Conservation (phyloP, 2,797 vertebrate genomes). For the Cynodonichthys magdalenae region DNA sequence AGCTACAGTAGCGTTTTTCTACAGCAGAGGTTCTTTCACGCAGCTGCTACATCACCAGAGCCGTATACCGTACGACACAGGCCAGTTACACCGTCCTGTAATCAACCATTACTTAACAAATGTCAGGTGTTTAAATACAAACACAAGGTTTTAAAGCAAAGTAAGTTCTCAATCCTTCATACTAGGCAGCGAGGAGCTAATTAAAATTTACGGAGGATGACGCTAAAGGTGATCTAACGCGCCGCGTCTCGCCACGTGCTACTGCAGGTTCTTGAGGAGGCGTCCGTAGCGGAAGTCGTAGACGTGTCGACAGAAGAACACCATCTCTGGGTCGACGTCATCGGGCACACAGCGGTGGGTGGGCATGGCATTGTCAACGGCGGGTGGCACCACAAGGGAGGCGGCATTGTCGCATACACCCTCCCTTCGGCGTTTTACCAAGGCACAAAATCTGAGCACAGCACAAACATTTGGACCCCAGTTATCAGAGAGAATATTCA, state of each 20-base stretch:
- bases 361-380: constrained; percentile 88
- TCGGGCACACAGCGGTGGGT: constrained; percentile 94
- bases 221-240: constrained; percentile 21
- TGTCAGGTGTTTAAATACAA: constrained; percentile 31
- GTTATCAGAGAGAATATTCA: not conserved
- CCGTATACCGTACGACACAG: constrained; percentile 36
- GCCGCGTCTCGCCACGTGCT: constrained; percentile 59
- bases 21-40: constrained; percentile 68
- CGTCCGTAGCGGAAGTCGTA: constrained; percentile 98
- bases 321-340: constrained; percentile 93
- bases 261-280: constrained; percentile 98
- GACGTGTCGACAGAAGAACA: constrained; percentile 98
- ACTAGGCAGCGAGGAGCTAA: constrained; percentile 49
- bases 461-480: not conserved
- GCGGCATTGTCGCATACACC: constrained; percentile 87
- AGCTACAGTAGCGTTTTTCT: constrained; percentile 70
- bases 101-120: constrained; percentile 53
- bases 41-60: constrained; percentile 60
- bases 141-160: constrained; percentile 48
- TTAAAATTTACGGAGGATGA: constrained; percentile 37
- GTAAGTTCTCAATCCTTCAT: constrained; percentile 36
- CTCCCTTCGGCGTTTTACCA: constrained; percentile 93
- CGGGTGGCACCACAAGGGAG: constrained; percentile 87
- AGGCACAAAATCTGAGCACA: constrained; percentile 96
- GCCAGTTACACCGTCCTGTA: constrained; percentile 43